Evolutionary conservation across 2,113 vertebrate genomes (phyloP).

Genomic region (Rousettus leschenaultii): DNA sequence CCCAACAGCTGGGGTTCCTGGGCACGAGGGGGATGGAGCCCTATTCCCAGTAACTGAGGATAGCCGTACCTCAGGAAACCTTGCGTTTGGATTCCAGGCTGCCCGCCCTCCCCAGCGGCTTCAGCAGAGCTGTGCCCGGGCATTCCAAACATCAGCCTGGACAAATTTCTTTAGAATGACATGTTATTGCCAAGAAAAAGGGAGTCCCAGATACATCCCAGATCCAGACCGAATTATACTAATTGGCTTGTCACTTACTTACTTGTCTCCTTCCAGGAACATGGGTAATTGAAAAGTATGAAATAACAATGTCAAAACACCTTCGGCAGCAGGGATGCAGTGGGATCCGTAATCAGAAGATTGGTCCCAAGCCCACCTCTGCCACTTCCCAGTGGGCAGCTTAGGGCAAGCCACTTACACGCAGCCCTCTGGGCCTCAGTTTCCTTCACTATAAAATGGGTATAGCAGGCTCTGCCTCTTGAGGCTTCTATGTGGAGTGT

Average conservation of each 20-base stretch:
- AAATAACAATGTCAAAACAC: background rate
- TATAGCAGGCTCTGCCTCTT: background rate
- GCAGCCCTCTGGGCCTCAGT: background rate
- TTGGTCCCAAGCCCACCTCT: background rate
- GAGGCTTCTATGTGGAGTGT: background rate
- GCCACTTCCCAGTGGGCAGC: background rate
- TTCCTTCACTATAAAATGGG: background rate
- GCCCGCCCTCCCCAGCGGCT: background rate
- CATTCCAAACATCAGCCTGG: background rate
- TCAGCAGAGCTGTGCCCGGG: background rate
- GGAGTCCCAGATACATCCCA: background rate
- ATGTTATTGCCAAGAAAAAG: background rate
- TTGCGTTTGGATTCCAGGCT: background rate
- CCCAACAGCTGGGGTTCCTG: background rate
- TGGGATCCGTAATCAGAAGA: background rate
- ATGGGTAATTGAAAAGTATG: background rate
- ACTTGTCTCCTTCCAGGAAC: conserved; percentile 20
- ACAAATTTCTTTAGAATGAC: background rate
- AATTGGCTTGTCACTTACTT: background rate
- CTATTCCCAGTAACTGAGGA: background rate
- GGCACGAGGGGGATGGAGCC: background rate
- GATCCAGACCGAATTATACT: background rate
- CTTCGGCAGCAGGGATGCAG: background rate
- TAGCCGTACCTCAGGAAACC: background rate
- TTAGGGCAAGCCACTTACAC: background rate